These are phyloP conservation scores for Actenoides lindsayi DNA, from an alignment of 2,113 vertebrate species.

Conservation along the genomic window DNA sequence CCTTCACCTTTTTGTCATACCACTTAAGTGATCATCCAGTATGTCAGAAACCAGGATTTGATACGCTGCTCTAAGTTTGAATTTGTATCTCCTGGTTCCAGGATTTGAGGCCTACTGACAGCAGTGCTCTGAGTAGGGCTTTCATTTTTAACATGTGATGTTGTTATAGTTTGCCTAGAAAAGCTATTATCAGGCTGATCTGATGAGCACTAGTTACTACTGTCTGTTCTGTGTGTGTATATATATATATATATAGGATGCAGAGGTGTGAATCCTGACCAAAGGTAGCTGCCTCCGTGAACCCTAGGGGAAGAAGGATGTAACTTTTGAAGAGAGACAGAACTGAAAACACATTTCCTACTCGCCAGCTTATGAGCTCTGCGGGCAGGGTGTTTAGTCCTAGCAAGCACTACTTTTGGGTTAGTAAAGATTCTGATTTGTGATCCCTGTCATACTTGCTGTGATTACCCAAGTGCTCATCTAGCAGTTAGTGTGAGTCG, in stretches of 20 bases:
- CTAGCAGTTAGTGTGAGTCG: not conserved
- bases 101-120: not conserved
- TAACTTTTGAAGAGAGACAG: not conserved
- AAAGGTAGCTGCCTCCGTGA: not conserved
- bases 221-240: fast-evolving
- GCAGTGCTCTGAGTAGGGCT: not conserved
- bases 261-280: not conserved
- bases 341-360: not conserved
- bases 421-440: not conserved
- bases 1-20: not conserved
- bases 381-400: not conserved
- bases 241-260: not conserved
- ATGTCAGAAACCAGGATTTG: not conserved
- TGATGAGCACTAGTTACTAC: not conserved
- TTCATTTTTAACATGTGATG: not conserved
- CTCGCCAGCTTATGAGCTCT: not conserved
- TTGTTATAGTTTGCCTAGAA: not conserved
- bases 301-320: not conserved
- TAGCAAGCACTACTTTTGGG: not conserved
- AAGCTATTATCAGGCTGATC: not conserved
- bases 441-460: not conserved
- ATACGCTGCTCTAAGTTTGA: not conserved
- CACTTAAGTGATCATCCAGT: not conserved
- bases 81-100: not conserved
- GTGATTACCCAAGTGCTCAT: not conserved